A percentile compares a stretch with the other conserved stretches of the same genome.
Evolutionary conservation across 2,888 invertebrate species (phyloP).

Genomic region (Erynnis tages): DNA sequence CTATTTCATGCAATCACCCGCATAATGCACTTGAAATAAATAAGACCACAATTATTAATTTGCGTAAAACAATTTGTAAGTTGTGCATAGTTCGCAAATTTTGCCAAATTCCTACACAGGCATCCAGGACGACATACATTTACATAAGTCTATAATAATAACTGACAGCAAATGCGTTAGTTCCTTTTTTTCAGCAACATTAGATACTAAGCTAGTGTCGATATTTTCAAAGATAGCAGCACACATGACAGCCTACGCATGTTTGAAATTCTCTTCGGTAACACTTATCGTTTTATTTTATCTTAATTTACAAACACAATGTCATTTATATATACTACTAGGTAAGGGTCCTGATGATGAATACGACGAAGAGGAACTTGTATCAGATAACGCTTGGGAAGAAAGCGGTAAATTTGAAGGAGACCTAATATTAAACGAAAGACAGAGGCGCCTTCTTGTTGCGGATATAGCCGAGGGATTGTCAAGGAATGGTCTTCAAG

Average conservation of each 20-base stretch:
- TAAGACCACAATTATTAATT: conserved; percentile 4
- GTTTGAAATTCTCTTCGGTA: background rate
- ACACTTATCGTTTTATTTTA: conserved; percentile 1
- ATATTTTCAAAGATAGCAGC: background rate
- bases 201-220: background rate
- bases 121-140: conserved; percentile 17
- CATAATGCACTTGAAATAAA: conserved; percentile 11
- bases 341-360: conserved; percentile 52
- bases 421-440: conserved; percentile 72
- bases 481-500: conserved; percentile 68
- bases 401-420: conserved; percentile 79
- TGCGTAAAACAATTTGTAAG: conserved; percentile 18
- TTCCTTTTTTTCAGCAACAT: background rate
- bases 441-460: conserved; percentile 67
- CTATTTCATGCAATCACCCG: conserved; percentile 17
- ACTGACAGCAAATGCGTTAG: background rate
- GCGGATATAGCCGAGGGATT: conserved; percentile 68
- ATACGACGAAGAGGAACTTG: conserved; percentile 56
- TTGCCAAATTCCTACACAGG: conserved; percentile 5
- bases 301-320: conserved; percentile 1
- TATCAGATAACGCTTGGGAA: conserved; percentile 73
- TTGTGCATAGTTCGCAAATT: background rate
- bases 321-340: conserved; percentile 26
- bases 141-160: conserved; percentile 11
- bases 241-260: background rate